Evolutionary conservation across 37 sponge, comb jelly and placozoan genomes (phyloP).

Genomic region (Cladorhizidae sp.): DNA sequence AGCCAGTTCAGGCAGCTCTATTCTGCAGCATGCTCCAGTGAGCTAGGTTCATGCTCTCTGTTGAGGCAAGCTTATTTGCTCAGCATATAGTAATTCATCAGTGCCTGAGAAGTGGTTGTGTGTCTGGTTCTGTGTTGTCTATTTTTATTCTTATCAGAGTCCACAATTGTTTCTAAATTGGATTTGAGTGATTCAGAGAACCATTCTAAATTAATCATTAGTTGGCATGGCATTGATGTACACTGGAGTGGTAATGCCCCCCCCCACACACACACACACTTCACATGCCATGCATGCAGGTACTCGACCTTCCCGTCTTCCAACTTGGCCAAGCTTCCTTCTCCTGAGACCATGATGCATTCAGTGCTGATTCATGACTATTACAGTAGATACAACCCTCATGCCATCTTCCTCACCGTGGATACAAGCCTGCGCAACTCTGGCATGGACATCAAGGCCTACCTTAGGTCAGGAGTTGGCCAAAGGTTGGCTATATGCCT

Average conservation of each 20-base stretch:
- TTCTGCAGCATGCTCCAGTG: too few relatives aligned
- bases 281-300: neutral
- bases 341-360: constrained; percentile 68
- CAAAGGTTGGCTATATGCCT: too few relatives aligned
- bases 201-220: too few relatives aligned
- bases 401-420: constrained; percentile 77
- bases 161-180: too few relatives aligned
- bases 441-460: constrained; percentile 71
- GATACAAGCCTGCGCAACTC: constrained; percentile 70
- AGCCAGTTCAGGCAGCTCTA: neutral
- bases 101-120: neutral
- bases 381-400: constrained; percentile 58
- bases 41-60: too few relatives aligned
- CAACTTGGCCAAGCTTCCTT: constrained; percentile 50
- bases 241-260: neutral
- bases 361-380: constrained; percentile 87
- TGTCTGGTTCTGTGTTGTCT: constrained; percentile 4
- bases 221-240: too few relatives aligned
- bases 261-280: neutral
- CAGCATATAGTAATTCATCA: too few relatives aligned
- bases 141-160: too few relatives aligned
- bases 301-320: constrained; percentile 15
- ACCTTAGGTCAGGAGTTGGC: constrained; percentile 72
- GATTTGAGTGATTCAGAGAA: too few relatives aligned
- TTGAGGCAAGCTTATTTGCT: too few relatives aligned